Conservation (phyloP, 2,888 invertebrate species). For the Meliscaeva auricollis region DNA sequence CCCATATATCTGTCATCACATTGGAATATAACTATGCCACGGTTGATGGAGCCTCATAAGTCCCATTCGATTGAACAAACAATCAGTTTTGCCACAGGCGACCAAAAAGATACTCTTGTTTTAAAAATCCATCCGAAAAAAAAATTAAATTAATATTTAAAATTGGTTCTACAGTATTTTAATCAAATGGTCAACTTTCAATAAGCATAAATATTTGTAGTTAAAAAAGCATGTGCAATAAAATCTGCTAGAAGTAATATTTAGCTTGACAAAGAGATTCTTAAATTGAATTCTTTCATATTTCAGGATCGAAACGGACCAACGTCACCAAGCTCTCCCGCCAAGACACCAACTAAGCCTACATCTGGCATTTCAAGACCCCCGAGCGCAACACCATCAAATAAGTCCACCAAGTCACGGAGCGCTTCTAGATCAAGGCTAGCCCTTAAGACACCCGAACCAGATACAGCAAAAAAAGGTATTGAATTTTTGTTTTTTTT, state of each 20-base stretch:
- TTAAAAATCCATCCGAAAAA: constrained; percentile 47
- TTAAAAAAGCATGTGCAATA: constrained; percentile 44
- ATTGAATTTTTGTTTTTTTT: background rate
- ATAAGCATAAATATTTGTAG: background rate
- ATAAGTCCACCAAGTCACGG: constrained; percentile 83
- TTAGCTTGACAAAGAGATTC: background rate
- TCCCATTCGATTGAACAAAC: constrained; percentile 78
- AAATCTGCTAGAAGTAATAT: constrained; percentile 10
- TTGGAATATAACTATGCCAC: constrained; percentile 72
- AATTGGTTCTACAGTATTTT: background rate
- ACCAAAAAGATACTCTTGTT: constrained; percentile 76
- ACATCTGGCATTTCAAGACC: constrained; percentile 83
- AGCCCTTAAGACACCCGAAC: constrained; percentile 89
- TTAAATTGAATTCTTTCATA: constrained; percentile 22
- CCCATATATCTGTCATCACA: constrained; percentile 42
- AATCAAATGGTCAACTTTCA: background rate
- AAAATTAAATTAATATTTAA: constrained; percentile 30
- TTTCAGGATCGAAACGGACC: constrained; percentile 87
- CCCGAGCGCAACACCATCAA: constrained; percentile 84
- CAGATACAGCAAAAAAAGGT: constrained; percentile 90
- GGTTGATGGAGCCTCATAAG: constrained; percentile 76
- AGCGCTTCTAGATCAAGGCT: constrained; percentile 83
- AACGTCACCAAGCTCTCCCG: constrained; percentile 89
- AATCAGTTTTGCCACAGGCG: constrained; percentile 78
- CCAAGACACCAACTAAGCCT: constrained; percentile 87